phyloP scores from a whole-genome alignment of 1,140 invertebrate species.

The Diachasmimorpha longicaudata region DNA sequence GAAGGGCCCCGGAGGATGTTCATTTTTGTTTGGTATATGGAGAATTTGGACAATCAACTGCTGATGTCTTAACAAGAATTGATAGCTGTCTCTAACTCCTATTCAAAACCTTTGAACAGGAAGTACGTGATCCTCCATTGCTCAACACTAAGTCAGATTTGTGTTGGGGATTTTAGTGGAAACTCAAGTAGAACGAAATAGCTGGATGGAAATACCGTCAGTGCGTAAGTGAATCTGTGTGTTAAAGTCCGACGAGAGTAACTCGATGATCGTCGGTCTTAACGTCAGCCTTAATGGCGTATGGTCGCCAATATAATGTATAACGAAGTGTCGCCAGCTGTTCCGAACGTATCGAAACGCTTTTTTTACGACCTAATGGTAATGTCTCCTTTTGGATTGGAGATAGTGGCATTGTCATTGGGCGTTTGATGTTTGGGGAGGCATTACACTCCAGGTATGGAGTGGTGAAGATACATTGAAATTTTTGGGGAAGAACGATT shows the following conservation, averaged over 20 bases:
- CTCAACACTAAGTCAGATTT: neutral
- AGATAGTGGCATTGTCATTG: conserved; percentile 6
- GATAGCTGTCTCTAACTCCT: neutral
- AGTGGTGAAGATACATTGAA: neutral
- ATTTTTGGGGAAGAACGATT: neutral
- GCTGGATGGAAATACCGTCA: conserved; percentile 40
- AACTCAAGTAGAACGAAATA: conserved; percentile 16
- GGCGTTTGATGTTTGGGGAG: neutral
- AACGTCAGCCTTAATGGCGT: conserved; percentile 37
- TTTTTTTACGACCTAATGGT: conserved; percentile 8
- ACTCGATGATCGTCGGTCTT: conserved; percentile 39
- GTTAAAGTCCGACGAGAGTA: conserved; percentile 13
- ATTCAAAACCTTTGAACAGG: conserved; percentile 23
- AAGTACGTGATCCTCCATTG: conserved; percentile 22
- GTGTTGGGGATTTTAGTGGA: conserved; percentile 11
- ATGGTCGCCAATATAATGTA: conserved; percentile 42
- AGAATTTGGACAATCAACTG: too few species aligned
- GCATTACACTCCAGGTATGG: too few species aligned
- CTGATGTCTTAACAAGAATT: neutral
- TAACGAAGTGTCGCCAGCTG: conserved; percentile 44
- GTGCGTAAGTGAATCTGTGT: conserved; percentile 24
- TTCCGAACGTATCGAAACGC: conserved; percentile 31
- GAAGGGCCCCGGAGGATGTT: too few species aligned
- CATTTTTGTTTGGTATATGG: too few species aligned
- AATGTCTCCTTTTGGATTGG: neutral